These are phyloP conservation scores for Paradoxurus hermaphroditus DNA, from an alignment of 2,113 vertebrate genomes.

Conservation along the genomic window DNA sequence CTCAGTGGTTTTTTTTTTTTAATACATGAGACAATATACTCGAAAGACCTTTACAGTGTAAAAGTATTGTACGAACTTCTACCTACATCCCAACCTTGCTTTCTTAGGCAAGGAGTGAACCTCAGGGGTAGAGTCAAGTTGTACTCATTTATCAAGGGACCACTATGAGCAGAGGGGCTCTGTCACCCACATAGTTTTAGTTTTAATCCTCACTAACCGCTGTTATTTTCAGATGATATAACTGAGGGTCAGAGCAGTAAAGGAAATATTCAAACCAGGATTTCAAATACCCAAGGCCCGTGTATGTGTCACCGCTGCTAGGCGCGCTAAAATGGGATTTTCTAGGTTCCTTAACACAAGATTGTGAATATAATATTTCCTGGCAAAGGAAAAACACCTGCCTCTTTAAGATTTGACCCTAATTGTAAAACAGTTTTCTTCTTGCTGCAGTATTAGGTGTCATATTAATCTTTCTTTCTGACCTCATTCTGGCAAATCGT, in stretches of 20 bases:
- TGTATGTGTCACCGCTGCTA: fast-evolving
- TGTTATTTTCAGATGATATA: not conserved
- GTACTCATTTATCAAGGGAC: not conserved
- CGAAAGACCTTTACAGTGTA: not conserved
- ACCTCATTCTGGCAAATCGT: conserved; percentile 77
- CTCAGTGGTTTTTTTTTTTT: not conserved
- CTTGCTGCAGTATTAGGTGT: conserved; percentile 52
- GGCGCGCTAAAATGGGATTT: not conserved
- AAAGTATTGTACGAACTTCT: not conserved
- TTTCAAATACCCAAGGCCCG: not conserved
- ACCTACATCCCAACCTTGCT: not conserved
- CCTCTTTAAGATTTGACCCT: conserved; percentile 53
- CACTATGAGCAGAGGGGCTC: not conserved
- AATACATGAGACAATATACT: not conserved
- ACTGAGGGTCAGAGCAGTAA: not conserved
- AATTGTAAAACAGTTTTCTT: conserved; percentile 64
- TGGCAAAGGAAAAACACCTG: conserved; percentile 8
- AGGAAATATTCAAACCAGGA: not conserved
- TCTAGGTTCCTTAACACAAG: not conserved
- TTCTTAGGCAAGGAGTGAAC: not conserved
- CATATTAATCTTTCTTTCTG: conserved; percentile 75
- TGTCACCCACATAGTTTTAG: not conserved
- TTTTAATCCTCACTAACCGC: not conserved
- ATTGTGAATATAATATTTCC: not conserved
- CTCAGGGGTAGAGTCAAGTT: not conserved